Conservation (phyloP, 2,888 invertebrate species). For the Lasioglossum figueresi region DNA sequence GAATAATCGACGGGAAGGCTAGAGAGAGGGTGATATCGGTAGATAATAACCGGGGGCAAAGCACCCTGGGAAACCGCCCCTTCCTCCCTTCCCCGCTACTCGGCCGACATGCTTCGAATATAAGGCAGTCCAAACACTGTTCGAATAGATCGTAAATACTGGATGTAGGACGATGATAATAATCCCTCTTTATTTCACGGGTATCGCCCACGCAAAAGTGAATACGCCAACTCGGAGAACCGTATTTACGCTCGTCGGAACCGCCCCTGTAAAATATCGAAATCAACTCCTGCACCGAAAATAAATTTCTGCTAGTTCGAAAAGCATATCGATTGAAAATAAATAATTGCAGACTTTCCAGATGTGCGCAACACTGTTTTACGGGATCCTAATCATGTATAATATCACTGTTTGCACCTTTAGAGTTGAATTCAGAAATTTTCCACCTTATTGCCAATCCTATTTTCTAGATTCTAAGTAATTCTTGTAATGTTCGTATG, state of each 20-base stretch:
- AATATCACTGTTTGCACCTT: too few species aligned
- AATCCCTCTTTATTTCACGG: not conserved
- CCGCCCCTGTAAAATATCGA: too few species aligned
- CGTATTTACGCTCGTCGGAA: not conserved
- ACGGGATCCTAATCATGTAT: too few species aligned
- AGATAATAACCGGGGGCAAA: constrained; percentile 45
- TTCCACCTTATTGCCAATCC: too few species aligned
- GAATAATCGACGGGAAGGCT: constrained; percentile 39
- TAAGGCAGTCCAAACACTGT: constrained; percentile 34
- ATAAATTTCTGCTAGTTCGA: too few species aligned
- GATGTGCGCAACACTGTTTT: too few species aligned
- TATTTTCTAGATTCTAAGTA: too few species aligned
- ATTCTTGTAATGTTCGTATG: too few species aligned
- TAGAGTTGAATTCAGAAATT: too few species aligned
- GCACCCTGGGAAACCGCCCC: constrained; percentile 16
- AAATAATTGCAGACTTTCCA: too few species aligned
- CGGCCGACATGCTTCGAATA: constrained; percentile 17
- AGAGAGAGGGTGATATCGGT: constrained; percentile 47
- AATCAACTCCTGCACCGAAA: too few species aligned
- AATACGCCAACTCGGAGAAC: not conserved
- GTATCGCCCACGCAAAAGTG: not conserved
- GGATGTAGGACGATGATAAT: not conserved
- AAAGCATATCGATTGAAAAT: too few species aligned
- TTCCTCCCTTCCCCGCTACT: not conserved
- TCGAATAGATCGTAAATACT: constrained; percentile 39